Percentiles rank a stretch among this genome's conserved stretches.
Conservation (phyloP, 2,888 invertebrate genomes). For the Schrankia costaestrigalis region DNA sequence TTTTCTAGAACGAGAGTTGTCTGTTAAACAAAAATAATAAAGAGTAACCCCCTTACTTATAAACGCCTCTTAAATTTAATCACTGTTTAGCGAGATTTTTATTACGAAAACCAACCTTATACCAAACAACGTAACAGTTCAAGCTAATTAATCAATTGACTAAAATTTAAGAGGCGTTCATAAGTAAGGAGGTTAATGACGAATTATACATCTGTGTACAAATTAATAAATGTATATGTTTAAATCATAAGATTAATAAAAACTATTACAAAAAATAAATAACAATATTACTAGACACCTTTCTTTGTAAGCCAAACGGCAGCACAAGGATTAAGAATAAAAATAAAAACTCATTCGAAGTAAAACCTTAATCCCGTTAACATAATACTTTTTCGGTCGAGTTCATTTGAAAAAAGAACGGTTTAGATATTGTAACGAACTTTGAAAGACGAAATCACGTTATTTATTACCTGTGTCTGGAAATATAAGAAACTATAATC, state of each 20-base stretch:
- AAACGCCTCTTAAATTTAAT: too few species aligned
- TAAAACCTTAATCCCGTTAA: constrained; percentile 57
- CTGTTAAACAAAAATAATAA: too few species aligned
- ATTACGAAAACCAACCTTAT: too few species aligned
- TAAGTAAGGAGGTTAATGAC: too few species aligned
- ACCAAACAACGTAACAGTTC: too few species aligned
- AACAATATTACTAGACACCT: constrained; percentile 15
- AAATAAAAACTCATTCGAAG: constrained; percentile 13
- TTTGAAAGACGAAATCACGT: constrained; percentile 73
- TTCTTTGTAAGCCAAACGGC: constrained; percentile 24
- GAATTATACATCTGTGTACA: too few species aligned
- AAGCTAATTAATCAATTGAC: too few species aligned
- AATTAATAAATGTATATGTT: too few species aligned
- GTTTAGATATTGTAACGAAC: constrained; percentile 55
- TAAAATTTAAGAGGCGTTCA: too few species aligned
- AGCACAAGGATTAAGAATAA: constrained; percentile 26
- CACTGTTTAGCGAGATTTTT: too few species aligned
- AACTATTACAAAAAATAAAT: constrained; percentile 8
- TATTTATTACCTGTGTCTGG: constrained; percentile 71
- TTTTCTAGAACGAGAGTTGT: too few species aligned
- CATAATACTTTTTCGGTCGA: constrained; percentile 55
- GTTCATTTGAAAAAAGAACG: constrained; percentile 57
- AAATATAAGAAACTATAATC: constrained; percentile 72
- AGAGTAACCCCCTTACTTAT: too few species aligned
- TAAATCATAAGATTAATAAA: constrained; percentile 7